Evolutionary conservation across 2,888 invertebrate genomes (phyloP).

Genomic region (Punctoribates punctum): DNA sequence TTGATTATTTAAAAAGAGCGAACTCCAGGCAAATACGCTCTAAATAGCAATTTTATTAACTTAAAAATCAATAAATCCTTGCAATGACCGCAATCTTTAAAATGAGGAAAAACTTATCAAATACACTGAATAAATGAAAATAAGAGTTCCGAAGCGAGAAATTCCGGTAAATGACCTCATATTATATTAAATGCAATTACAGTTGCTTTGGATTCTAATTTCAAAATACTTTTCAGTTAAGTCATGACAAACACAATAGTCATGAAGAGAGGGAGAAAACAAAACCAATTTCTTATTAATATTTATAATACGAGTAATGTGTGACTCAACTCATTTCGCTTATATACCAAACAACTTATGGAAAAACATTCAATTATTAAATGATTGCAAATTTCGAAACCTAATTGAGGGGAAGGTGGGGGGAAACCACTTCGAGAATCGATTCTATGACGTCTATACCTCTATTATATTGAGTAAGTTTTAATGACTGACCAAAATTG

Average conservation of each 20-base stretch:
- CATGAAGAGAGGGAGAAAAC: neutral
- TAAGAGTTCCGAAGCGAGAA: neutral
- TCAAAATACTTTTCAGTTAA: neutral
- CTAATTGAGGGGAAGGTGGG: neutral
- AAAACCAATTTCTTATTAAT: neutral
- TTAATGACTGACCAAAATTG: neutral
- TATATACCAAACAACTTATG: neutral
- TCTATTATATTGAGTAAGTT: neutral
- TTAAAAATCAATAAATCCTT: slow-evolving; percentile 17
- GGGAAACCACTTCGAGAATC: neutral
- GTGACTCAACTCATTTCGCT: neutral
- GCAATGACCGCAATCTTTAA: neutral
- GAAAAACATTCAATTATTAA: neutral
- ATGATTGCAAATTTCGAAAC: neutral
- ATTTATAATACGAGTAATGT: neutral
- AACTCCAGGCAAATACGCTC: neutral
- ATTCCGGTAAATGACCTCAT: slow-evolving; percentile 16
- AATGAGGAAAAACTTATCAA: neutral
- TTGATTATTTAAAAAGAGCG: neutral
- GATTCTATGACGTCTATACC: neutral
- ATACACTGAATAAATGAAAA: neutral
- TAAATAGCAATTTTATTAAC: neutral
- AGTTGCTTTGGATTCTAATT: no score
- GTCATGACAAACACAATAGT: neutral
- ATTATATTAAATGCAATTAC: slow-evolving; percentile 7